Evolutionary conservation across 2,113 vertebrate genomes (phyloP).

Genomic region (Dipodomys spectabilis): DNA sequence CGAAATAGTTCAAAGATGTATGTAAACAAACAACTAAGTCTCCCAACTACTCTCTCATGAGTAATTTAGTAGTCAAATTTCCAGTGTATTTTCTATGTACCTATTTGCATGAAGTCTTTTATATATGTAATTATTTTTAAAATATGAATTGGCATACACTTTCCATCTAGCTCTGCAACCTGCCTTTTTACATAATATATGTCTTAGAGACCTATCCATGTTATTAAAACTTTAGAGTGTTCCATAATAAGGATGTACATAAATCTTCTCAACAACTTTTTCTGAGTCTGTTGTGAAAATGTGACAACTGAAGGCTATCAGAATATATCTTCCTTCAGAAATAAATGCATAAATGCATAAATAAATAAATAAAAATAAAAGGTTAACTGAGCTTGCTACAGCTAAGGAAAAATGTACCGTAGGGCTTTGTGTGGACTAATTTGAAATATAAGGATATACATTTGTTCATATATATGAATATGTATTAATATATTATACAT

Average conservation of each 20-base stretch:
- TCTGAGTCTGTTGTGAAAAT: slow-evolving; percentile 45
- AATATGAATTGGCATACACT: slow-evolving; percentile 50
- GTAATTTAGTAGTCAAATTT: slow-evolving; percentile 68
- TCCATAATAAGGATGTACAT: slow-evolving; percentile 41
- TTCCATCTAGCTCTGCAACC: slow-evolving; percentile 27
- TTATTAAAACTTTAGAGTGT: slow-evolving; percentile 59
- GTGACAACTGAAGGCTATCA: background rate
- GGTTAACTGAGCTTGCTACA: background rate
- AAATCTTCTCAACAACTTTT: slow-evolving; percentile 58
- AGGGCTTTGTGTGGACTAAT: background rate
- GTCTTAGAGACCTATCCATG: slow-evolving; percentile 2
- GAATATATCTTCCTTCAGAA: background rate
- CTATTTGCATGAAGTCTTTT: slow-evolving; percentile 60
- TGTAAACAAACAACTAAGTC: slow-evolving; percentile 32
- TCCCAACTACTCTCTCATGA: background rate
- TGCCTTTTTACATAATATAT: slow-evolving; percentile 56
- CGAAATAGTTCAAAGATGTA: background rate
- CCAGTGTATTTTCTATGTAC: slow-evolving; percentile 33
- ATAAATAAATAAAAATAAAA: background rate
- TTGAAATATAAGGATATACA: background rate
- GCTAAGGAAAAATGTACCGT: background rate
- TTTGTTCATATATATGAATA: too few species aligned
- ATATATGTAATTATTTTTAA: slow-evolving; percentile 56
- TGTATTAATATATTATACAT: too few species aligned
- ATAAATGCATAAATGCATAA: background rate